These are phyloP conservation scores for Phycodurus eques DNA, from an alignment of 2,113 vertebrate species.

Conservation along the genomic window DNA sequence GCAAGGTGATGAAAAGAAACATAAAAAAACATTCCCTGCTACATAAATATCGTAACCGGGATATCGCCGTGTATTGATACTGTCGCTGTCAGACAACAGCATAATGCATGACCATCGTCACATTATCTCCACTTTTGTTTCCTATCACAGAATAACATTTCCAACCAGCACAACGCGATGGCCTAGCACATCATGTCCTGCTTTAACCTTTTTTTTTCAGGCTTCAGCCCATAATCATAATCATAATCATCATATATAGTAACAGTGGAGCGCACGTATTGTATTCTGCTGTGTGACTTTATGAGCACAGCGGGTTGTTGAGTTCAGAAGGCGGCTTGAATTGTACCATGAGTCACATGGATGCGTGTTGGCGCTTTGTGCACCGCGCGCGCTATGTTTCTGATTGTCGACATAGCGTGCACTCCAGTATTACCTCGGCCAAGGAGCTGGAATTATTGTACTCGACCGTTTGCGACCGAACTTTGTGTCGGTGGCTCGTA, in stretches of 20 bases:
- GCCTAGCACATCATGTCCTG: background rate
- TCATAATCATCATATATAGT: conserved; percentile 2
- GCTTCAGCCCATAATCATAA: background rate
- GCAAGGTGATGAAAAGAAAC: background rate
- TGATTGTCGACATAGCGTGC: too few species aligned
- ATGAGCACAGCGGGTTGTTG: background rate
- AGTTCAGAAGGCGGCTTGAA: background rate
- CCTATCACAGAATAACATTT: background rate
- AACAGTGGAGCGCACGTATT: background rate
- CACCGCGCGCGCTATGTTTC: background rate
- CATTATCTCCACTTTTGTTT: background rate
- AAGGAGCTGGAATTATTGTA: background rate
- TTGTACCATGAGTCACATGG: background rate
- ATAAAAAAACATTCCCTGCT: too few species aligned
- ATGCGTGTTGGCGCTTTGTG: background rate
- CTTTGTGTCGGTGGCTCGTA: too few species aligned
- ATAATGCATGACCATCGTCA: background rate
- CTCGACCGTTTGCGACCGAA: too few species aligned
- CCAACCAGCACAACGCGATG: background rate
- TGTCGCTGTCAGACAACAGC: too few species aligned
- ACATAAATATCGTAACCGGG: background rate
- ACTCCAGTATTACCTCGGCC: background rate
- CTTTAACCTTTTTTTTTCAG: background rate
- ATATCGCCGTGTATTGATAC: background rate
- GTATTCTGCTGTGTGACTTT: background rate